A percentile compares a stretch with the other conserved stretches of the same genome.
phyloP scores from a whole-genome alignment of 2,888 invertebrate species.

The Acrocyrtus sp. region DNA sequence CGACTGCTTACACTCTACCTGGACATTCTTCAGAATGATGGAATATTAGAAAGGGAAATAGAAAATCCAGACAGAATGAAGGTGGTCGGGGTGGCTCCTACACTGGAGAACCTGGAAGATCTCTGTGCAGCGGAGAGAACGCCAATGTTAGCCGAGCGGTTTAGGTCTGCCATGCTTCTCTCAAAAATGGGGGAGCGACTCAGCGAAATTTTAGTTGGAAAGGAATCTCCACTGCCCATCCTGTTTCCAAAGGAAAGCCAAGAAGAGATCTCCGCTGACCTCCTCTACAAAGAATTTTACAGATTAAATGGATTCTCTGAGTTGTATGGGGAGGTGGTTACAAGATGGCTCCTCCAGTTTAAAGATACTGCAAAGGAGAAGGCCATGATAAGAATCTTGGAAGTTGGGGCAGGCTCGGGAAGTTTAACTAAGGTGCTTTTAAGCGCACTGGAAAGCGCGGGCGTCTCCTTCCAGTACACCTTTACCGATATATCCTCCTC shows the following conservation, averaged over 20 bases:
- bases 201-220: constrained; percentile 11
- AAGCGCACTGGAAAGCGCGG: constrained; percentile 7
- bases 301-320: constrained; percentile 2
- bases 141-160: not conserved
- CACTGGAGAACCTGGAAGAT: constrained; percentile 6
- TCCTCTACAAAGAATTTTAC: too few species aligned
- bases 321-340: not conserved
- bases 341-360: not conserved
- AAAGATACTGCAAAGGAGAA: not conserved
- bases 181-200: constrained; percentile 7
- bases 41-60: not conserved
- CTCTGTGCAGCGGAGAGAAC: not conserved
- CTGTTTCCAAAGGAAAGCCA: constrained; percentile 22
- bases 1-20: not conserved
- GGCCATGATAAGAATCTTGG: constrained; percentile 1
- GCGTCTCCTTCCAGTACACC: constrained; percentile 19
- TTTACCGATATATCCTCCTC: constrained; percentile 37
- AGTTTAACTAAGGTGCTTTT: constrained; percentile 8
- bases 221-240: constrained; percentile 2
- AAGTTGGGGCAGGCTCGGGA: constrained; percentile 34
- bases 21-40: not conserved
- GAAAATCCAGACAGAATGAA: not conserved
- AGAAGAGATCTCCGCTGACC: not conserved
- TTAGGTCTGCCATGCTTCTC: not conserved
- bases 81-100: not conserved